phyloP scores from a whole-genome alignment of 2,113 vertebrate species.

The Camelus dromedarius region DNA sequence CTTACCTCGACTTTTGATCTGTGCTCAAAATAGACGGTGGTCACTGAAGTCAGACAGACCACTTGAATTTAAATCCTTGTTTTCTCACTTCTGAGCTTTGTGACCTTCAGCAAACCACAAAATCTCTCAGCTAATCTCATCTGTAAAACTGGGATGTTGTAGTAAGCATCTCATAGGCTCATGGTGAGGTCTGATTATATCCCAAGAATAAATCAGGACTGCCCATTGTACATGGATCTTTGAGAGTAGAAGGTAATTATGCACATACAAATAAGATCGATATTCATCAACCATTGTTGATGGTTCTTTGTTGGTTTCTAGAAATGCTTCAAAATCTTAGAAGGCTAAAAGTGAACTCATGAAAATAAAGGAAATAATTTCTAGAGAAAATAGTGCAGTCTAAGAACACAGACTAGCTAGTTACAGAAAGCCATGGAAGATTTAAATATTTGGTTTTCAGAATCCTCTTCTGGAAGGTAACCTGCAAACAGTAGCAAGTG shows the following conservation, averaged over 20 bases:
- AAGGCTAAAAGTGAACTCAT: neutral
- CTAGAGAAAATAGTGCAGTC: neutral
- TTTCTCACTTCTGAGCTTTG: neutral
- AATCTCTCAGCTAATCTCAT: neutral
- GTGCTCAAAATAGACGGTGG: neutral
- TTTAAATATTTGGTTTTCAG: neutral
- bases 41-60: neutral
- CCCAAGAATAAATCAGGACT: neutral
- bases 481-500: neutral
- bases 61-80: neutral
- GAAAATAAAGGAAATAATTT: neutral
- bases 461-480: neutral
- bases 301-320: neutral
- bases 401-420: neutral
- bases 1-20: neutral
- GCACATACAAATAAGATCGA: neutral
- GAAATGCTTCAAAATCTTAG: slow-evolving; percentile 30
- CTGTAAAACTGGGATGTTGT: neutral
- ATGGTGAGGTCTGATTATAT: neutral
- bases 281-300: neutral
- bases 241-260: neutral
- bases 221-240: neutral
- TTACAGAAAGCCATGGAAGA: neutral
- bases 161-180: neutral
- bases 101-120: neutral